A percentile compares a stretch with the other conserved stretches of the same genome.
Conservation (phyloP, 2,113 vertebrate species). For the Xiphorhynchus elegans region DNA sequence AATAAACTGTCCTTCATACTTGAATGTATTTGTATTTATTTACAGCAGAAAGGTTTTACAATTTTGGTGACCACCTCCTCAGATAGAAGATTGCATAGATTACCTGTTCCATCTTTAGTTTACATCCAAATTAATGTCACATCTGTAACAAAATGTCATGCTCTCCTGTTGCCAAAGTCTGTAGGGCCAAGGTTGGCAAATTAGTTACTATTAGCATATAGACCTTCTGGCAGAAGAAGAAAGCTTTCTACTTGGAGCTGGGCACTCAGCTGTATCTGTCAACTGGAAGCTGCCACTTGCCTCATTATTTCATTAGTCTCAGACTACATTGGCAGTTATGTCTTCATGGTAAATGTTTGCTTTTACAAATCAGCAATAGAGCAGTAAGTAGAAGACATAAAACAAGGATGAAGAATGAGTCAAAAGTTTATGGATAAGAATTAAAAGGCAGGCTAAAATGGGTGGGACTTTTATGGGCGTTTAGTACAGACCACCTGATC, state of each 20-base stretch:
- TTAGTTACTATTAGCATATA: constrained; percentile 82
- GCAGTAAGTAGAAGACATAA: constrained; percentile 54
- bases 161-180: constrained; percentile 73
- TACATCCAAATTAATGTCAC: constrained; percentile 76
- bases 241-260: constrained; percentile 67
- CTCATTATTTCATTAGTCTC: constrained; percentile 85
- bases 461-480: neutral
- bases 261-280: constrained; percentile 75
- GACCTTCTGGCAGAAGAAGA: constrained; percentile 77
- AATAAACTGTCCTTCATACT: neutral
- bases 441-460: neutral
- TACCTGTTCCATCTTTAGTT: constrained; percentile 51
- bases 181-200: constrained; percentile 75
- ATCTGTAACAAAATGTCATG: constrained; percentile 74
- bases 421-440: neutral
- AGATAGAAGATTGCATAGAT: constrained; percentile 45
- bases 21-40: neutral
- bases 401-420: neutral
- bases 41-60: neutral
- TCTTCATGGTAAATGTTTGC: constrained; percentile 81
- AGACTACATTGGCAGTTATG: constrained; percentile 80
- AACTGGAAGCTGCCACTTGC: constrained; percentile 71
- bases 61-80: constrained; percentile 14
- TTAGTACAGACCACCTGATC: neutral
- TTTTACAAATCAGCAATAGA: constrained; percentile 79